These are phyloP conservation scores for Elephas maximus DNA, from an alignment of 2,113 vertebrate species.

Conservation along the genomic window DNA sequence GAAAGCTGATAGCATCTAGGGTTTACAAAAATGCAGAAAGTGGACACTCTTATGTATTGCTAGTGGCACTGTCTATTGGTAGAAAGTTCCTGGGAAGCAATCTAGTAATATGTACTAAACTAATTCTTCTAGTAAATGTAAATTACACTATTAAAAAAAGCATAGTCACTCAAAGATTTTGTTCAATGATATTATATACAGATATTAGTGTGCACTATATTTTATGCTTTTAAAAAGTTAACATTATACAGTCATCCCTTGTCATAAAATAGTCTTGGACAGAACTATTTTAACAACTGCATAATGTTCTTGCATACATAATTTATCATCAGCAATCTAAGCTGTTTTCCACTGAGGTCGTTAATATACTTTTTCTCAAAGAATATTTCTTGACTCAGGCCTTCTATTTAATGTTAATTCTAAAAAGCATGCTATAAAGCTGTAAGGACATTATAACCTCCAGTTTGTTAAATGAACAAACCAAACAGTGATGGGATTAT, in stretches of 20 bases:
- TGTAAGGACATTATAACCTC: not conserved
- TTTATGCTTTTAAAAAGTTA: slow-evolving; percentile 48
- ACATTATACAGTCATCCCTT: not conserved
- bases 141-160: slow-evolving; percentile 14
- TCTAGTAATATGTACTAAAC: not conserved
- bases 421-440: slow-evolving; percentile 46
- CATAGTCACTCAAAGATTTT: slow-evolving; percentile 1
- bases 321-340: slow-evolving; percentile 39
- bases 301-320: slow-evolving; percentile 13
- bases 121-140: not conserved
- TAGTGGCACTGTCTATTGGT: not conserved
- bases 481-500: not conserved
- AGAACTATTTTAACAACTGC: slow-evolving; percentile 45
- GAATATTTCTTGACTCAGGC: not conserved
- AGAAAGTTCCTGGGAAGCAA: slow-evolving; percentile 8
- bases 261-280: slow-evolving; percentile 47
- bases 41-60: not conserved
- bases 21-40: not conserved
- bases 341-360: not conserved
- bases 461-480: slow-evolving; percentile 46
- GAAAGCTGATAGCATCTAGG: not conserved
- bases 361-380: slow-evolving; percentile 46
- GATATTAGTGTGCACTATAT: not conserved
- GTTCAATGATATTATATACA: not conserved
- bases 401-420: slow-evolving; percentile 16